phyloP scores from a whole-genome alignment of 2,113 vertebrate genomes.

The Chrysochloris asiatica region DNA sequence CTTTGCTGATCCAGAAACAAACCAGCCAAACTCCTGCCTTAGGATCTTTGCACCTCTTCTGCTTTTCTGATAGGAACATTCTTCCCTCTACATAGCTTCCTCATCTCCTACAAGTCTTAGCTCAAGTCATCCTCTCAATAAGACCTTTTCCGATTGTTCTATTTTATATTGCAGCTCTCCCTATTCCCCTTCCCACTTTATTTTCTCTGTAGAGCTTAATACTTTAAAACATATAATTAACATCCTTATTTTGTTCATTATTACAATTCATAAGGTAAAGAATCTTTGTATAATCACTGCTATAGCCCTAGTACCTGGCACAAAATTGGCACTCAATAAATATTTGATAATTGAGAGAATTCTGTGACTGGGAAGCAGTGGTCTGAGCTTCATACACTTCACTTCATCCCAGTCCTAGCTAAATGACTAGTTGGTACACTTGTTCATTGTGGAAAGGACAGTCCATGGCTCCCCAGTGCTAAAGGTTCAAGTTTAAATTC shows the following conservation, averaged over 20 bases:
- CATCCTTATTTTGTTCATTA: background rate
- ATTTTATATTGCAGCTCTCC: background rate
- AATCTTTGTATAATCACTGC: background rate
- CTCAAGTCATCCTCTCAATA: background rate
- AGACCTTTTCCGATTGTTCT: background rate
- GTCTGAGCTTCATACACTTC: background rate
- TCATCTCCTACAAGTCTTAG: background rate
- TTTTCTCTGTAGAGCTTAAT: background rate
- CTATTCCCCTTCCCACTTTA: background rate
- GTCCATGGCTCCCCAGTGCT: background rate
- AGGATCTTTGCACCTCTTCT: background rate
- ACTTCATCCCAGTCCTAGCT: background rate
- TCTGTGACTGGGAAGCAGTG: background rate
- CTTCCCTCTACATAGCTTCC: background rate
- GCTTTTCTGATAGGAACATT: background rate
- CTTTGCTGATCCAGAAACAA: background rate
- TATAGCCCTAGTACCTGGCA: background rate
- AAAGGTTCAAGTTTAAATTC: background rate
- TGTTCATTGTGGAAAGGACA: background rate
- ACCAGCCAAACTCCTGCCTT: background rate
- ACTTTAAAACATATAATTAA: background rate
- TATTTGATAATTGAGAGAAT: background rate
- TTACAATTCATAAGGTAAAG: background rate
- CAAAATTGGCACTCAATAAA: background rate
- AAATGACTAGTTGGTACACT: background rate